phyloP scores from a whole-genome alignment of 2,888 invertebrate genomes.

The Plagodis dolabraria region DNA sequence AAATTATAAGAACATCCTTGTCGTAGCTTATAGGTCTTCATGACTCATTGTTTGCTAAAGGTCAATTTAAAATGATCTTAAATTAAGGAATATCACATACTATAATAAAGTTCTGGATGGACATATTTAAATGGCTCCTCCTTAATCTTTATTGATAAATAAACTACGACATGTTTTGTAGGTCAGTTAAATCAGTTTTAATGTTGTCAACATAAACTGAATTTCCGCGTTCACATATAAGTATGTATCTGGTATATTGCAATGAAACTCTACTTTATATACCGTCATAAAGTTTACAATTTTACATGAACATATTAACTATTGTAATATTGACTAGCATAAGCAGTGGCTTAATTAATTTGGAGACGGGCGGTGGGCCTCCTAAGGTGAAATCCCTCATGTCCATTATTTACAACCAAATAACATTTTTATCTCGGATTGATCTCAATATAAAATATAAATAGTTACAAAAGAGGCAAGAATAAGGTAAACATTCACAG shows the following conservation, averaged over 20 bases:
- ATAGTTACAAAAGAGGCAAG: too few relatives aligned
- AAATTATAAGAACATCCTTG: conserved; percentile 23
- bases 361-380: too few relatives aligned
- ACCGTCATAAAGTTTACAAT: conserved; percentile 9
- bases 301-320: conserved; percentile 16
- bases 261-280: conserved; percentile 21
- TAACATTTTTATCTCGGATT: too few relatives aligned
- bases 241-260: conserved; percentile 32
- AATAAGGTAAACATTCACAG: background rate
- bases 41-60: conserved; percentile 28
- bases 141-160: conserved; percentile 39
- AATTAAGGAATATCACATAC: conserved; percentile 22
- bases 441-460: too few relatives aligned
- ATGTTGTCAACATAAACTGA: conserved; percentile 42
- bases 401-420: too few relatives aligned
- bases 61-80: conserved; percentile 25
- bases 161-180: conserved; percentile 50
- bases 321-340: background rate
- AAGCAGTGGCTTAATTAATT: too few relatives aligned
- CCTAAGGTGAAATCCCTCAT: too few relatives aligned
- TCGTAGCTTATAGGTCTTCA: conserved; percentile 2
- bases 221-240: conserved; percentile 43
- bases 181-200: conserved; percentile 54
- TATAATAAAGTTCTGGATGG: conserved; percentile 30
- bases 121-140: conserved; percentile 34